Base-by-base conservation (phyloP, 2,888 invertebrate species). In the Meliscaeva auricollis region DNA sequence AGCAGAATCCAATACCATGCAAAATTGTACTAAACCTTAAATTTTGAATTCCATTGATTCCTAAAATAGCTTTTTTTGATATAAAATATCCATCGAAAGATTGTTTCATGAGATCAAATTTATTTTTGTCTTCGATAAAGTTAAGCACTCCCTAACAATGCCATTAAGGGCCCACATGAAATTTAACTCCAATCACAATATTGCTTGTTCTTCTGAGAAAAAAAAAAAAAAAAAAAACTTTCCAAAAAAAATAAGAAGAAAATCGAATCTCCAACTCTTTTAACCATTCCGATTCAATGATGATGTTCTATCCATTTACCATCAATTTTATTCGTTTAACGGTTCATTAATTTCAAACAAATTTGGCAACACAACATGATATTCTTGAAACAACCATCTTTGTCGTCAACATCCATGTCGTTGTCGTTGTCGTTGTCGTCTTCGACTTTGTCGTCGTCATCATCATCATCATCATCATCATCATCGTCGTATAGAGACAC, bases 271-370 rank as follows among this genome's bases (percentile, higher is more conserved):
- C 32, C 72, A 72, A 76, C 81, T 72, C 81, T 76, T 76, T 77
- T 50, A 13, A 68, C 68, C 68, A 17, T 60, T 60, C 72, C 66
- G 52, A 50, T 73, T 54, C 69, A 83, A 58, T 82, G 82, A 77
- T 79, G 79, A 69, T 52, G 52, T 75, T 78, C 64, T 68, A 85
- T 85, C 76, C 81, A 81, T 76, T 85, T 73, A 73, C 50, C 76
- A 80, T 84, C 84, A 85, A 85, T 81, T 85, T 85, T 81, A 85
- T 85, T 85, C 76, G 81, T 76, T 85, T 77, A 56, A 69, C 85
- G 76, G 81, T 81, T 85, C 85, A 81, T 85, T 85, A 77, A 80
- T 76, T 76, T 73, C 81, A 69, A 85, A 77, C 85, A 85, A 85
- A 77, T 85, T 85, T 81, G 85, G 73, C 76, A 81, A 85, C 76